Evolutionary conservation across 2,113 vertebrate species (phyloP), one percentile per base, ranked within the genome.

Genomic region (Reinhardtius hippoglossoides): DNA sequence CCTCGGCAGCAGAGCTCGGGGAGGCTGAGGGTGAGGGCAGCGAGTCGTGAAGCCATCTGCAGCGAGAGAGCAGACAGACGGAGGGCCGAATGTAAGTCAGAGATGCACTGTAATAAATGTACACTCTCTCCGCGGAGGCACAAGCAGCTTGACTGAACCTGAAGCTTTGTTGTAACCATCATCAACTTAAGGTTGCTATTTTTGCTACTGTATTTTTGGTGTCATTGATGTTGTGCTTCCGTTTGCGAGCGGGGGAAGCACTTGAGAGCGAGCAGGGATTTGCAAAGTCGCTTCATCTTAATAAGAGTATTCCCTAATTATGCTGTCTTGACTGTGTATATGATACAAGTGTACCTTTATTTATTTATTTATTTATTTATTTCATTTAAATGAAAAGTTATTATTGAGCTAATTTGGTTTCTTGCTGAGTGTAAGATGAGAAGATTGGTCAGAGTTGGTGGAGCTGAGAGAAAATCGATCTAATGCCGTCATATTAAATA

Each of bases 41-140:
- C 82, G 70, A 86, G 69, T 90, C 87, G 87, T 82, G 88, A 93
- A 92, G 91, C 93, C 93, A 94, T 94, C 93, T 94, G 93, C 89
- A 87, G 87, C 87, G 92, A 92, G 87, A 92, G 87, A 73, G 89
- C 90, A 88, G 86, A 87, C 92, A 91, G 92, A 90, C 81, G 81
- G 83, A 86, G 84, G 71, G 66, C 80, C 62, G 40, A 83, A 75
- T 84, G 84, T 58, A 85, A 86, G 87, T 81, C 81, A n/a, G 82
- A 89, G 80, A 85, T 84, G 78, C 82, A 83, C 79, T 74, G 70
- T 83, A 71, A 71, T 72, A 70, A 67, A 80, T 71, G 66, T 74
- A 85, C 75, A 52, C 75, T 74, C 84, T 82, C 64, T 58, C 59
- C 54, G 24, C 57, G 6, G 35, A 82, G 80, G 76, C 82, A 75